Conservation (phyloP, 2,113 vertebrate species). For the Panurus biarmicus region DNA sequence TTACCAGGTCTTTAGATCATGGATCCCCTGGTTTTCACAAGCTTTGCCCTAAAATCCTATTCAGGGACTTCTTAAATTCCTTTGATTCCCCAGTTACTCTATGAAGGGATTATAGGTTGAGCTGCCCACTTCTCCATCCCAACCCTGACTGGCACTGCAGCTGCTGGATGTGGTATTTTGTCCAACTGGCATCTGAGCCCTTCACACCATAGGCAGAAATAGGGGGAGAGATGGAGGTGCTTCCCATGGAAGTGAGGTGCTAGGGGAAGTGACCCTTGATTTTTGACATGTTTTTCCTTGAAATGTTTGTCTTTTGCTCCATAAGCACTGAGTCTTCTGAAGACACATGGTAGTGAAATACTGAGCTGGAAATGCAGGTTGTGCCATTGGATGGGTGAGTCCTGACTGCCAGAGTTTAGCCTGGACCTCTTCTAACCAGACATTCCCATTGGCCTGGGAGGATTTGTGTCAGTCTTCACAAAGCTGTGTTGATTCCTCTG, state of each 20-base stretch:
- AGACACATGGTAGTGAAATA: not conserved
- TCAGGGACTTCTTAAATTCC: not conserved
- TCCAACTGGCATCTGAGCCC: not conserved
- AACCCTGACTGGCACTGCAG: not conserved
- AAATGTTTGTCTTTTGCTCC: not conserved
- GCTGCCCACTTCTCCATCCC: not conserved
- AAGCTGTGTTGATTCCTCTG: not conserved
- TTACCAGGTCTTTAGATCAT: not conserved
- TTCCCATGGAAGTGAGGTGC: not conserved
- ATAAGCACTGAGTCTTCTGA: not conserved
- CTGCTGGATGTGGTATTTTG: not conserved
- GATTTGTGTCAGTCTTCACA: not conserved
- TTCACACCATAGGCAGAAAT: not conserved
- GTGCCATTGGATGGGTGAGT: rapidly evolving
- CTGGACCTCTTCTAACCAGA: not conserved
- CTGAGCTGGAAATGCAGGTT: not conserved
- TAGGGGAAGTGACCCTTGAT: not conserved
- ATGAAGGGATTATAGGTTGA: not conserved
- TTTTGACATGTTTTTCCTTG: not conserved
- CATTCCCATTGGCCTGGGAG: not conserved
- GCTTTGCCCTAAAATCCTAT: not conserved
- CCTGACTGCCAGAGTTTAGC: not conserved
- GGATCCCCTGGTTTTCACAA: not conserved
- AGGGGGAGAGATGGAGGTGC: not conserved
- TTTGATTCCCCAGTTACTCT: not conserved